A percentile compares a stretch with the other conserved stretches of the same genome.
Conservation (phyloP, 1,140 invertebrate genomes). For the Ooceraea biroi region DNA sequence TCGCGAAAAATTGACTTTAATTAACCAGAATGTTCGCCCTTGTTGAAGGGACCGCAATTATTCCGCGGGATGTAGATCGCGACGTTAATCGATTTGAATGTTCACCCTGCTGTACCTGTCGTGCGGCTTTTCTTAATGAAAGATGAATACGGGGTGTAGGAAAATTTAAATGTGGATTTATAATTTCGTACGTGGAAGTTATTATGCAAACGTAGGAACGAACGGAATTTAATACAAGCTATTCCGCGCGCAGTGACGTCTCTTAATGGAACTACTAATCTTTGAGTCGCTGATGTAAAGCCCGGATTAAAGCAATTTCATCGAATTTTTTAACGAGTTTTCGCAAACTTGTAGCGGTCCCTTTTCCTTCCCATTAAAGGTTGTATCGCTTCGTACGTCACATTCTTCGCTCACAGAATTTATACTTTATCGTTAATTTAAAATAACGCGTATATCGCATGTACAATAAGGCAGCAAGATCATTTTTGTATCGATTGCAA, state of each 20-base stretch:
- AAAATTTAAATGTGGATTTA: conserved; percentile 28
- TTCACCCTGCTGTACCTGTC: conserved; percentile 35
- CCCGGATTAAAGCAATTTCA: conserved; percentile 25
- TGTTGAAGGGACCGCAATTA: conserved; percentile 44
- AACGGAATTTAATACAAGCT: conserved; percentile 44
- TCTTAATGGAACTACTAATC: conserved; percentile 24
- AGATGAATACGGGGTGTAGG: not conserved
- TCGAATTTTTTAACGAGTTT: conserved; percentile 4
- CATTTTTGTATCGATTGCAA: not conserved
- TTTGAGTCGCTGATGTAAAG: conserved; percentile 3
- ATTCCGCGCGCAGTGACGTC: not conserved
- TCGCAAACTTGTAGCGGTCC: not conserved
- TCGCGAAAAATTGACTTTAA: conserved; percentile 59
- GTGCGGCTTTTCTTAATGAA: conserved; percentile 12
- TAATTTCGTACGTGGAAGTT: conserved; percentile 22
- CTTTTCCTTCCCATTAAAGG: conserved; percentile 17
- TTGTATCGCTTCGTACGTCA: not conserved
- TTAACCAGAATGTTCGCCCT: conserved; percentile 63
- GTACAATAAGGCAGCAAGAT: not conserved
- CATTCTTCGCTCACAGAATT: not conserved
- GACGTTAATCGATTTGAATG: conserved; percentile 59
- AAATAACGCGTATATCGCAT: not conserved
- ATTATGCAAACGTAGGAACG: conserved; percentile 19
- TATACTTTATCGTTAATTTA: conserved; percentile 20
- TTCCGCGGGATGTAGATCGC: conserved; percentile 35